Evolutionary conservation across 2,113 vertebrate genomes (phyloP).

Genomic region (Hydrolagus affinis): DNA sequence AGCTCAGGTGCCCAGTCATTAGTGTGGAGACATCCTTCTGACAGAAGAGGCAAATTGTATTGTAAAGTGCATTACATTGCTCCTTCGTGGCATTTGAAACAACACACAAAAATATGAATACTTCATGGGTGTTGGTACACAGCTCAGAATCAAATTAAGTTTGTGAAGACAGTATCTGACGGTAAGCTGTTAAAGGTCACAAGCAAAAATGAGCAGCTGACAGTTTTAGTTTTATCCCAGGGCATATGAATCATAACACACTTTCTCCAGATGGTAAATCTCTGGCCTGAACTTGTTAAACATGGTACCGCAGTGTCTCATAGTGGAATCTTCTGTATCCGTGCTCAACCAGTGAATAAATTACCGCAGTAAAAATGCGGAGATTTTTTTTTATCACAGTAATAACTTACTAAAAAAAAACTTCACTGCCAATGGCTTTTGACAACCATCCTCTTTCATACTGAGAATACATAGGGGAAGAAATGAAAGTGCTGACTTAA

Average conservation of each 20-base stretch:
- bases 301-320: not conserved
- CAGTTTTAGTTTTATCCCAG: not conserved
- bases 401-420: not conserved
- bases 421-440: no score
- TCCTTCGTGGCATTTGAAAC: not conserved
- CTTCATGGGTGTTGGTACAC: not conserved
- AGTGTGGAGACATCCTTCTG: no score
- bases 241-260: not conserved
- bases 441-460: no score
- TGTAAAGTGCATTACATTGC: no score
- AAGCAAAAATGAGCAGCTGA: not conserved
- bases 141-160: not conserved
- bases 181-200: not conserved
- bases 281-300: not conserved
- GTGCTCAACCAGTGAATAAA: not conserved
- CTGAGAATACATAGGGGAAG: no score
- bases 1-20: no score
- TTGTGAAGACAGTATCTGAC: not conserved
- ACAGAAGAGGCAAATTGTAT: no score
- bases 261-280: not conserved
- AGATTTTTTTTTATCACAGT: not conserved
- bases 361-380: not conserved
- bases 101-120: not conserved
- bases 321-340: not conserved
- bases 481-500: not conserved